Evolutionary conservation across 2,797 vertebrate genomes (phyloP), one percentile per base, ranked within the genome.

Genomic region (Falco novaeseelandiae): DNA sequence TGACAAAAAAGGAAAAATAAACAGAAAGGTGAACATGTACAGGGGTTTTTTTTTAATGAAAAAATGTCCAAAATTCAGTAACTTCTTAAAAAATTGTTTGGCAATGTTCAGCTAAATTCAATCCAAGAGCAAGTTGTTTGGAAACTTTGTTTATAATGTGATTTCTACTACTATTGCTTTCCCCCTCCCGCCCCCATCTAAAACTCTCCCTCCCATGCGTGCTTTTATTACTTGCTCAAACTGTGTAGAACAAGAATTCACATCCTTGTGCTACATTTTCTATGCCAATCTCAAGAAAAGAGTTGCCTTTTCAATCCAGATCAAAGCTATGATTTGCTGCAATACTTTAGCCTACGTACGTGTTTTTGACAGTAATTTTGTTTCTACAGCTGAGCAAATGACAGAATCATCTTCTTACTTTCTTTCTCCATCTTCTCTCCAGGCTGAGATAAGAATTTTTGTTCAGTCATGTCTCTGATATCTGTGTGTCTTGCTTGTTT

Each of bases 331-430:
- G 34, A 80, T 74, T 87, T 85, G 12, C 34, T 80, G 49, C 42
- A 36, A 52, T 92, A 51, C 51, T 85, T 96, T 83, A 92, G 25
- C 15, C 14, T 44, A 6, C 27, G 12, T 36, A 57, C 0, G 1
- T 55, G 17, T 2, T 83, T 91, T 83, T 89, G 83, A 85, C 74
- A 74, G 22, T 69, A 34, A 78, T 91, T 92, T 87, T 90, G 29
- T 94, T 96, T 87, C 82, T 69, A 48, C 65, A 94, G 71, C 51
- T 86, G 89, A 93, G 34, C 5, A 93, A 95, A 89, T 72, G 57
- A 74, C 62, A 80, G 49, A 71, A 73, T 77, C 51, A 59, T 82
- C n/a, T 30, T 77, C 84, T 63, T n/a, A 29, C 29, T 67, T 73
- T 70, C 42, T 77, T 54, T 82, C 38, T 8, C 29, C 18, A 38